A percentile compares a stretch with the other conserved stretches of the same genome.
Evolutionary conservation across 2,113 vertebrate species (phyloP).

Genomic region (Thermophis baileyi): DNA sequence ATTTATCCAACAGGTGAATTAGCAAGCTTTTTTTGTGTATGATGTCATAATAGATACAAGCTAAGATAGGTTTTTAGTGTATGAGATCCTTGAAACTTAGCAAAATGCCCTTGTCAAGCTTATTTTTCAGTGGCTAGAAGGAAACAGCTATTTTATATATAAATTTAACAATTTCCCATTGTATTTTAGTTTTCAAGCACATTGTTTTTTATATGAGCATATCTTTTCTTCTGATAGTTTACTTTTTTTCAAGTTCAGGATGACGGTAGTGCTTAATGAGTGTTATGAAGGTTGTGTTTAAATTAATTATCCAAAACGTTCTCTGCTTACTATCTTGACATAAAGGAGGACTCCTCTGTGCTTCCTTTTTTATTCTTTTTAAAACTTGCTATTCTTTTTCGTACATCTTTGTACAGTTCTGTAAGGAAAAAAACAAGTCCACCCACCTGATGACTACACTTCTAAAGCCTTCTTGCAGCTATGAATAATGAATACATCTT

Average conservation of each 20-base stretch:
- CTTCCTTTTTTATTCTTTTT: neutral
- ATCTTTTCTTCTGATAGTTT: neutral
- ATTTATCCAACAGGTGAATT: neutral
- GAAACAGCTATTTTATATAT: neutral
- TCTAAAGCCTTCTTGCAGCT: slow-evolving; percentile 1
- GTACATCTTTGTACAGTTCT: neutral
- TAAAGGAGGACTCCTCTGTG: neutral
- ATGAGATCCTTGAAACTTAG: neutral
- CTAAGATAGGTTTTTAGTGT: neutral
- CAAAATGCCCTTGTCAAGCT: neutral
- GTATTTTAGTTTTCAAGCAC: neutral
- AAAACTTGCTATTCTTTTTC: slow-evolving; percentile 1
- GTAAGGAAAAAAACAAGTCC: neutral
- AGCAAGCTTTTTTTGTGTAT: neutral
- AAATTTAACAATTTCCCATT: neutral
- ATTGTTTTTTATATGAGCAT: neutral
- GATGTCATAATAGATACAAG: neutral
- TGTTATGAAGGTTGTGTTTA: neutral
- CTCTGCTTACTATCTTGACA: neutral
- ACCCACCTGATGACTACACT: neutral
- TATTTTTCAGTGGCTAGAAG: neutral
- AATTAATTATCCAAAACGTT: neutral
- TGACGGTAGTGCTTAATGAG: neutral
- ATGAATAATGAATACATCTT: slow-evolving; percentile 28
- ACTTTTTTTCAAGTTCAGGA: neutral